These are phyloP conservation scores for Ips nitidus DNA, from an alignment of 1,140 invertebrate species.

Conservation along the genomic window DNA sequence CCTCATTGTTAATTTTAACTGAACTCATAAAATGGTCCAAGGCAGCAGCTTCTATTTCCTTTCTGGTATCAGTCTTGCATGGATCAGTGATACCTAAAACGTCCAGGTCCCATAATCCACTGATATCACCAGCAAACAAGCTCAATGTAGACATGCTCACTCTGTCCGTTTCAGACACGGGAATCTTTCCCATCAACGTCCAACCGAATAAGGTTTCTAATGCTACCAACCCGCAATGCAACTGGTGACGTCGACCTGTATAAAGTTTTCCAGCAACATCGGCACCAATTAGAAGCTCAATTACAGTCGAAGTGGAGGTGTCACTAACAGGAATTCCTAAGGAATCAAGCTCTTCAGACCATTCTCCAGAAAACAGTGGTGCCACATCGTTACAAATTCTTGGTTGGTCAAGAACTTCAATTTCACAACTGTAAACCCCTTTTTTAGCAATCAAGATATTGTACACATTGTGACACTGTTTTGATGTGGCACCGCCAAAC, in stretches of 20 bases:
- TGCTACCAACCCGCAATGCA: constrained; percentile 45
- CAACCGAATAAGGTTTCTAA: constrained; percentile 49
- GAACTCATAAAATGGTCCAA: too few species aligned
- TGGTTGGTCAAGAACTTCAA: constrained; percentile 24
- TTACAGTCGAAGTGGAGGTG: neutral
- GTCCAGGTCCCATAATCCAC: too few species aligned
- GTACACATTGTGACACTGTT: too few species aligned
- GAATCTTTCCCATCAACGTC: constrained; percentile 47
- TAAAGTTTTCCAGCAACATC: constrained; percentile 35
- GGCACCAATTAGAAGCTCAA: constrained; percentile 30
- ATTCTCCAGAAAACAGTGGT: constrained; percentile 19
- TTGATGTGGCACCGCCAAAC: too few species aligned
- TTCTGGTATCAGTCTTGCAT: too few species aligned
- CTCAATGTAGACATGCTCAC: too few species aligned
- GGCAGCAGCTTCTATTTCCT: too few species aligned
- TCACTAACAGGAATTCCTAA: constrained; percentile 24
- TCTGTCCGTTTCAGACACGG: too few species aligned
- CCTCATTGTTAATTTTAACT: too few species aligned
- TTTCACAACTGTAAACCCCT: neutral
- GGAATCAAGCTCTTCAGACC: constrained; percentile 20
- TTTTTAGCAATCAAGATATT: neutral
- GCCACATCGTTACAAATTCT: constrained; percentile 27
- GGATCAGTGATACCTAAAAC: too few species aligned
- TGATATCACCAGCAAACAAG: too few species aligned
- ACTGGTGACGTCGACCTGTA: constrained; percentile 40